Evolutionary conservation across 2,797 vertebrate genomes (phyloP), one percentile per base, ranked within the genome.

Genomic region (Tauraco hartlaubi): DNA sequence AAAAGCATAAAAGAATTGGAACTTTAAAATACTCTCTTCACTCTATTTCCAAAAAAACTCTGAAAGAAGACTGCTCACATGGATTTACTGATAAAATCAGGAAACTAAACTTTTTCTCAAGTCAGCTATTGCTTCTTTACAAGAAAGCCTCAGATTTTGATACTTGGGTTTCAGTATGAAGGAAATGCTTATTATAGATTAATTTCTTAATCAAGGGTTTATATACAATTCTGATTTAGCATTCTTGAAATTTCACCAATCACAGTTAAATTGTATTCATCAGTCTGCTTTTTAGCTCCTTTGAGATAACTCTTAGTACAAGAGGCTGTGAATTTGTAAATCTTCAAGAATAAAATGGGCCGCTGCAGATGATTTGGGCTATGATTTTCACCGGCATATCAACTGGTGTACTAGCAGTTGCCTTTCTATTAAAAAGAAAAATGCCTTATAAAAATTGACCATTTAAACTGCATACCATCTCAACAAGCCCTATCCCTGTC

Each of bases 151-250:
- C 52, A 89, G 80, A 91, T 85, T 92, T 92, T 90, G 37, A 48
- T 85, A 41, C 67, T 93, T 80, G 37, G 29, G 19, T 76, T 95
- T 93, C 55, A 71, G 46, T 76, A 80, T 56, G 90, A 94, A 85
- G 89, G 61, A 82, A 94, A 87, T 29, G 43, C 55, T 90, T 87
- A 23, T 84, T 89, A 79, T 75, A 94, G 94, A 95, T 97, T 95
- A 96, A 93, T 96, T 96, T 94, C 84, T 96, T 96, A 91, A 97
- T 96, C 95, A 91, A 79, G 55, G 69, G 59, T 93, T 96, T 95
- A 94, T 94, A 85, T 87, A 94, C 66, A 94, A 90, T 88, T 94
- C 90, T 94, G 81, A 94, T 94, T 94, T 88, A 90, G 52, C 63
- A 92, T 94, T 88, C 90, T 86, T 71, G 63, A 96, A 92, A 90